Evolutionary conservation across 2,113 vertebrate species (phyloP).

Genomic region (Phainopepla nitens): DNA sequence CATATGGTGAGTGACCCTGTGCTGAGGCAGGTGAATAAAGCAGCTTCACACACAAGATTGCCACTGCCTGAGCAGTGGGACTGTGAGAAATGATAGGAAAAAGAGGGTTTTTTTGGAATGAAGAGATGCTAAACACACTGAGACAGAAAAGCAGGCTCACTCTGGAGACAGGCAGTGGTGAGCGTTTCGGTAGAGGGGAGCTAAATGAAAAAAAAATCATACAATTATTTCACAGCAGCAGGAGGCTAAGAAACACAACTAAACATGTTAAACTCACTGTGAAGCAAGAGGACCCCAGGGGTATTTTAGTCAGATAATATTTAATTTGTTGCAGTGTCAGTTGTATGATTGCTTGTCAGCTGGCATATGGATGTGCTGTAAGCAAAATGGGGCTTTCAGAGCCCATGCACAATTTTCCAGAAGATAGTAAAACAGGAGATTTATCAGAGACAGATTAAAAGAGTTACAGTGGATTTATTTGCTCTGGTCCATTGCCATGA

Average conservation of each 20-base stretch:
- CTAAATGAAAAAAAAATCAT: neutral
- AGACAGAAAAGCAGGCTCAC: neutral
- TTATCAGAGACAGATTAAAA: conserved; percentile 46
- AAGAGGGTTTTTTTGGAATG: neutral
- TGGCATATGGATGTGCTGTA: conserved; percentile 46
- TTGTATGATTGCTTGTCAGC: conserved; percentile 60
- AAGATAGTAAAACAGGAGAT: conserved; percentile 37
- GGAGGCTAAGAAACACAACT: conserved; percentile 49
- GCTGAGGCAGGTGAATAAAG: neutral
- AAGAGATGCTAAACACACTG: neutral
- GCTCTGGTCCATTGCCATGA: conserved; percentile 19
- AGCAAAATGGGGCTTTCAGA: conserved; percentile 43
- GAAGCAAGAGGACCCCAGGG: conserved; percentile 38
- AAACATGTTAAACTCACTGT: conserved; percentile 52
- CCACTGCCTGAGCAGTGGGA: neutral
- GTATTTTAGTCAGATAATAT: conserved; percentile 59
- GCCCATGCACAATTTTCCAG: conserved; percentile 31
- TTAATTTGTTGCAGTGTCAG: conserved; percentile 52
- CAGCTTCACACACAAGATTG: neutral
- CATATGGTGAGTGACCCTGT: neutral
- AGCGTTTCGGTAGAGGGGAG: neutral
- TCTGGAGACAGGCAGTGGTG: neutral
- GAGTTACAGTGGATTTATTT: conserved; percentile 44
- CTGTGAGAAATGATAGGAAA: neutral
- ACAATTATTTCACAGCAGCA: conserved; percentile 21